Base-by-base conservation (phyloP, 2,797 vertebrate genomes). In the Paratrypauchen microcephalus region DNA sequence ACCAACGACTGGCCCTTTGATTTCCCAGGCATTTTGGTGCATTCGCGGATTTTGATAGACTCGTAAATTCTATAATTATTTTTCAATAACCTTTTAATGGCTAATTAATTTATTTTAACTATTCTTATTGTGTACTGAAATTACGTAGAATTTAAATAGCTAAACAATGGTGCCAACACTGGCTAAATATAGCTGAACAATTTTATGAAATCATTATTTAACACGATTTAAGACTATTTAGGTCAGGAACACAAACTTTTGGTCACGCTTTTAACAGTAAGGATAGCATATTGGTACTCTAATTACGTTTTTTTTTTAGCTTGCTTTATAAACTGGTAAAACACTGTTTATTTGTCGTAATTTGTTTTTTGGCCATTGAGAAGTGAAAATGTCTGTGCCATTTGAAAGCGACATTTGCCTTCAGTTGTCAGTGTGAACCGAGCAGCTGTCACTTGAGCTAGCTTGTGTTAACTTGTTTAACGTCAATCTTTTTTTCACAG, bases 371-470 rank as follows among this genome's bases (percentile, higher is more conserved):
- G 13, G 11, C 6, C 60, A 5, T 19, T 7, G 2, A 59, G 57
- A 7, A 1, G 8, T 26, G 13, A 3, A 7, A 26, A 19, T 30
- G n/a, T 30, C 64, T 30, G 28, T 13, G 18, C 11, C 66, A 62
- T 0, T 0, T 87, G 71, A 88, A 92, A 0, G 74, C 72, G 76
- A 0, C 88, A 69, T 4, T 24, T 70, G 71, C 61, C 69, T 67
- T 77, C 56, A 67, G 69, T 71, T 77, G 71, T 70, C 66, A 66
- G 41, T 77, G 81, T 58, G 86, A 89, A 67, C 70, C 1, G 36
- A 76, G 73, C 88, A 89, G 88, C 85, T 92, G 89, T 89, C 74
- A 87, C 69, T 65, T 32, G 13, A 57, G 24, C 55, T 78, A 69
- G 36, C 13, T 16, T 45, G 41, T 47, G 65, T 58, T 65, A 19